Conservation (phyloP, 2,888 invertebrate genomes). For the Agrochola macilenta region DNA sequence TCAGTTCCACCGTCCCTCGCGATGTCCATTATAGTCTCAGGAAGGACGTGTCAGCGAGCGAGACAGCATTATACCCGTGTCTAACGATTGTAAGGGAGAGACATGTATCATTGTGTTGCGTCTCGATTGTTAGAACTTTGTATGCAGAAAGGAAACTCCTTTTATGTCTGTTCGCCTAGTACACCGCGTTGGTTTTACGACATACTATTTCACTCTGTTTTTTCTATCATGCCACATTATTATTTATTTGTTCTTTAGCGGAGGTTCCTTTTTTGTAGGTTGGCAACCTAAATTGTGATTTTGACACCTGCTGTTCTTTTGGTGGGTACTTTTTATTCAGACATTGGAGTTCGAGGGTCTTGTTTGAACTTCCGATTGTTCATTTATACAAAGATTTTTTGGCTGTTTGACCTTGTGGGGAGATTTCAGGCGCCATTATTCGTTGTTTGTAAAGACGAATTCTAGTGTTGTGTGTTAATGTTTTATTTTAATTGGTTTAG, state of each 20-base stretch:
- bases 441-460: background rate
- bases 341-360: constrained; percentile 20
- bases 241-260: constrained; percentile 42
- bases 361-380: constrained; percentile 60
- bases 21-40: constrained; percentile 81
- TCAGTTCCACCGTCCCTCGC: constrained; percentile 78
- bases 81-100: constrained; percentile 82
- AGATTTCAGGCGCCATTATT: constrained; percentile 22
- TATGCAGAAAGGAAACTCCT: constrained; percentile 84
- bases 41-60: constrained; percentile 87
- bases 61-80: constrained; percentile 84
- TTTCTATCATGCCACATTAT: constrained; percentile 53
- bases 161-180: constrained; percentile 78
- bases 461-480: background rate
- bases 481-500: background rate
- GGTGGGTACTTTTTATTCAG: constrained; percentile 31
- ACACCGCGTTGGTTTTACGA: constrained; percentile 70
- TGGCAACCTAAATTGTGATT: constrained; percentile 31
- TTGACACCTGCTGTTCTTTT: constrained; percentile 37
- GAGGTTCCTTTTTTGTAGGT: constrained; percentile 8
- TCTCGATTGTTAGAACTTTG: constrained; percentile 85
- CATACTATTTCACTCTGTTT: constrained; percentile 66
- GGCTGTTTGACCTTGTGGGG: constrained; percentile 48
- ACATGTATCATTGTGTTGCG: constrained; percentile 85
- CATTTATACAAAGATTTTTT: constrained; percentile 63